Evolutionary conservation across 64 coral and sea anemone species (phyloP).

Genomic region (Stichodactyla helianthus): DNA sequence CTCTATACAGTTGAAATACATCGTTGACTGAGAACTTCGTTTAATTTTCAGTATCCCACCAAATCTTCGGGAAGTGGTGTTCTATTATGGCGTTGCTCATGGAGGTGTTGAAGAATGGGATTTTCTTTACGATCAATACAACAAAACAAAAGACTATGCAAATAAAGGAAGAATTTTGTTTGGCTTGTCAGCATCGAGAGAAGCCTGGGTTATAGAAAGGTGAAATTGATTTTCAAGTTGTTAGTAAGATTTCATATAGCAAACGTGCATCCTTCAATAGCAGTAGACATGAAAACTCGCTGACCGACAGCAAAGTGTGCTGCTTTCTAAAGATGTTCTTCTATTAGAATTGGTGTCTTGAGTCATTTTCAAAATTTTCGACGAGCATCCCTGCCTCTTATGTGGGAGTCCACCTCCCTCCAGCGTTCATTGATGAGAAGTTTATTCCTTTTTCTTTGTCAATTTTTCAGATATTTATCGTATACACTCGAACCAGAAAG

Average conservation of each 20-base stretch:
- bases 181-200: not conserved
- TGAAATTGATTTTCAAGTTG: not conserved
- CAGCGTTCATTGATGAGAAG: not conserved
- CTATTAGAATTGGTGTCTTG: no score
- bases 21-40: no score
- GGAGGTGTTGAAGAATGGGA: constrained; percentile 74
- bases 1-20: no score
- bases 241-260: not conserved
- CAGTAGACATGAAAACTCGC: not conserved
- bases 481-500: not conserved
- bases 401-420: no score
- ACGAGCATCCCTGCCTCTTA: no score
- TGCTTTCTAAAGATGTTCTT: no score
- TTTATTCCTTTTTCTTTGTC: not conserved
- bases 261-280: no score
- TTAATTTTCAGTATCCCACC: constrained; percentile 47
- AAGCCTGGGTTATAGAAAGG: not conserved
- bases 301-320: no score
- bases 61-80: constrained; percentile 64
- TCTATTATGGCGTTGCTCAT: constrained; percentile 60
- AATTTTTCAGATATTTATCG: not conserved
- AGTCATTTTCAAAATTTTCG: no score
- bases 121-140: constrained; percentile 67
- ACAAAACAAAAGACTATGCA: not conserved
- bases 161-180: not conserved